These are phyloP conservation scores for Leptopilina drosophilae DNA, from an alignment of 2,888 invertebrate species.

Conservation along the genomic window DNA sequence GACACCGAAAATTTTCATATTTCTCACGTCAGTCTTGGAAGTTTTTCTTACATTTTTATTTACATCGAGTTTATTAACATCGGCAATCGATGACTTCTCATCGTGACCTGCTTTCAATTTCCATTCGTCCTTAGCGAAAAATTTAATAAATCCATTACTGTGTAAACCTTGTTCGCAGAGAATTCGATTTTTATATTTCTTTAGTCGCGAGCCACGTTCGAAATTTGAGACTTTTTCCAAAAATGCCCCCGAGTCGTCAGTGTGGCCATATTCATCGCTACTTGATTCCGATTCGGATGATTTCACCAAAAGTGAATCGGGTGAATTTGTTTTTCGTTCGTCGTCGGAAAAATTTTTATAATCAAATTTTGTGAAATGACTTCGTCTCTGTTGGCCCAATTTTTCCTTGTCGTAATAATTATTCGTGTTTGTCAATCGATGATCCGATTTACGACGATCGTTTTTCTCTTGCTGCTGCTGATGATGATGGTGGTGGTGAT, in stretches of 20 bases:
- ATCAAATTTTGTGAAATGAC: slow-evolving; percentile 52
- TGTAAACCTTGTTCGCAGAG: slow-evolving; percentile 57
- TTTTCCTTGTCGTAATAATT: slow-evolving; percentile 62
- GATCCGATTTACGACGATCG: slow-evolving; percentile 47
- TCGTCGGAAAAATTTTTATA: slow-evolving; percentile 70
- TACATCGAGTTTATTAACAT: slow-evolving; percentile 68
- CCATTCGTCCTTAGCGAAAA: slow-evolving; percentile 69
- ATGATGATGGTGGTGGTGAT: slow-evolving; percentile 42
- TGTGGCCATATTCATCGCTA: slow-evolving; percentile 79
- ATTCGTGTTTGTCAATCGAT: slow-evolving; percentile 56
- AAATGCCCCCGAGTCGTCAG: slow-evolving; percentile 73
- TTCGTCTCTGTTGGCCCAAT: slow-evolving; percentile 57
- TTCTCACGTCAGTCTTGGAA: slow-evolving; percentile 51
- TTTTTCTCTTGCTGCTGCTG: slow-evolving; percentile 48
- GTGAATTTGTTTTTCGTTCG: slow-evolving; percentile 75
- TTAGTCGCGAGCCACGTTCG: slow-evolving; percentile 58
- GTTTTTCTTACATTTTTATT: slow-evolving; percentile 70
- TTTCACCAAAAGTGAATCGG: slow-evolving; percentile 75
- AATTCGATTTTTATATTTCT: slow-evolving; percentile 59
- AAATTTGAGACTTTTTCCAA: slow-evolving; percentile 77
- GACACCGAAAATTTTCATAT: slow-evolving; percentile 40
- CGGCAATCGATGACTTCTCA: slow-evolving; percentile 61
- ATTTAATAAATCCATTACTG: slow-evolving; percentile 70
- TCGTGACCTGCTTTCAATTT: slow-evolving; percentile 62
- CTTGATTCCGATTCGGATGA: slow-evolving; percentile 75